Percentiles rank a stretch among this genome's conserved stretches.
Conservation (phyloP, 1,140 invertebrate species). For the Subanguina moxae region DNA sequence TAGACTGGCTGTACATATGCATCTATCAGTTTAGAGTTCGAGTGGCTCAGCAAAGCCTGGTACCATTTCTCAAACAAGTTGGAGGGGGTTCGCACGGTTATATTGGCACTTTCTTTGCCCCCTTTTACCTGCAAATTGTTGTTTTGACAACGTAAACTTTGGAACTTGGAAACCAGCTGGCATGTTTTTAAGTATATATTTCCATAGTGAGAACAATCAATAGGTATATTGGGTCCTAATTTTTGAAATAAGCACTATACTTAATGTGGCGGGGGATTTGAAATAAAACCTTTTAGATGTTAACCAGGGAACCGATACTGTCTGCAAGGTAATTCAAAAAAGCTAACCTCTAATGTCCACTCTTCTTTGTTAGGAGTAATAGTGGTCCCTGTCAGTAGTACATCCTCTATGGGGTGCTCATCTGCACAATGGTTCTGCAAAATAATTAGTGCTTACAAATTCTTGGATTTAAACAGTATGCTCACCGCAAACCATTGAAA, state of each 20-base stretch:
- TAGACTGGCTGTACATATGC: constrained; percentile 63
- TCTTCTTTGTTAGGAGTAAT: constrained; percentile 52
- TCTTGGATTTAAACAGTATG: background rate
- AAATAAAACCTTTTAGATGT: no score
- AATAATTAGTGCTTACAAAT: constrained; percentile 11
- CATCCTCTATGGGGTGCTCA: constrained; percentile 53
- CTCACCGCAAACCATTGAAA: constrained; percentile 57
- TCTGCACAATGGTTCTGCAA: constrained; percentile 55
- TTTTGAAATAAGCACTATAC: no score
- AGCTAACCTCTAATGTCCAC: constrained; percentile 35
- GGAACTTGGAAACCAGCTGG: no score
- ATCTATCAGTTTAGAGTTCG: constrained; percentile 62
- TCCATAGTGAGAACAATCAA: no score
- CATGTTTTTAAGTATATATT: no score
- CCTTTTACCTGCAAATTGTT: constrained; percentile 40
- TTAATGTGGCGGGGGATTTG: no score
- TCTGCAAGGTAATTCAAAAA: no score
- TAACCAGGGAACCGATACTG: no score
- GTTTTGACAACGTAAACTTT: no score
- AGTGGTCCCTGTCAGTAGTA: constrained; percentile 53
- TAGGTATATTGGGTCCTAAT: no score
- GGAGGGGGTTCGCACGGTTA: constrained; percentile 50
- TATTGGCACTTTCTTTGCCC: constrained; percentile 53
- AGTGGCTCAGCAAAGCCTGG: constrained; percentile 65
- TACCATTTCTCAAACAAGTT: constrained; percentile 61